phyloP scores from a whole-genome alignment of 2,888 invertebrate genomes.

The Beris chalybata region DNA sequence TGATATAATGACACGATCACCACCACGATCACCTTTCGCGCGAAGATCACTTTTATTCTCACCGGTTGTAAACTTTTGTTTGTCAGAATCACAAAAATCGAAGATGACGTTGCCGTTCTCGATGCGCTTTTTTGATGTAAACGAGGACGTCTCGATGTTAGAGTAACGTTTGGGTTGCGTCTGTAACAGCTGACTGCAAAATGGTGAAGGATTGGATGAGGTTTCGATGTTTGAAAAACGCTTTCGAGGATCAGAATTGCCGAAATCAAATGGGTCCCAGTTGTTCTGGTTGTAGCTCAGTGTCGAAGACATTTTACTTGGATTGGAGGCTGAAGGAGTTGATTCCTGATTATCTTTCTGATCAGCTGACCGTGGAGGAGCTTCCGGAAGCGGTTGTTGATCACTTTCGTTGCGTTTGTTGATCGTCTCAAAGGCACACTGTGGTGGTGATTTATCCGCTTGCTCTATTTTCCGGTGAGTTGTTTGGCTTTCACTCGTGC shows the following conservation, averaged over 20 bases:
- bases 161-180: constrained; percentile 51
- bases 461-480: constrained; percentile 41
- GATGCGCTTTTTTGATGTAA: constrained; percentile 49
- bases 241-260: constrained; percentile 46
- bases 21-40: background rate
- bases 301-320: constrained; percentile 20
- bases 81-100: constrained; percentile 48
- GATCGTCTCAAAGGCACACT: constrained; percentile 1
- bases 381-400: constrained; percentile 7
- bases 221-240: constrained; percentile 53
- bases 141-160: constrained; percentile 52
- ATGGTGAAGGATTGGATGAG: constrained; percentile 39
- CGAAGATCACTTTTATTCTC: constrained; percentile 1
- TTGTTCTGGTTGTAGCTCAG: background rate
- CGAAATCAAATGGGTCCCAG: constrained; percentile 38
- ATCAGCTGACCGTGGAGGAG: constrained; percentile 20
- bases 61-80: constrained; percentile 35
- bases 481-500: constrained; percentile 33
- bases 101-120: constrained; percentile 54
- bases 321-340: constrained; percentile 31
- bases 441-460: constrained; percentile 20
- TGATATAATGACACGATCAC: constrained; percentile 49
- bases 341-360: constrained; percentile 16
- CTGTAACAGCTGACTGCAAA: constrained; percentile 42
- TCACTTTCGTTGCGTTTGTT: constrained; percentile 29